Evolutionary conservation across 2,888 invertebrate species (phyloP).

Genomic region (Falcaria lacertinaria): DNA sequence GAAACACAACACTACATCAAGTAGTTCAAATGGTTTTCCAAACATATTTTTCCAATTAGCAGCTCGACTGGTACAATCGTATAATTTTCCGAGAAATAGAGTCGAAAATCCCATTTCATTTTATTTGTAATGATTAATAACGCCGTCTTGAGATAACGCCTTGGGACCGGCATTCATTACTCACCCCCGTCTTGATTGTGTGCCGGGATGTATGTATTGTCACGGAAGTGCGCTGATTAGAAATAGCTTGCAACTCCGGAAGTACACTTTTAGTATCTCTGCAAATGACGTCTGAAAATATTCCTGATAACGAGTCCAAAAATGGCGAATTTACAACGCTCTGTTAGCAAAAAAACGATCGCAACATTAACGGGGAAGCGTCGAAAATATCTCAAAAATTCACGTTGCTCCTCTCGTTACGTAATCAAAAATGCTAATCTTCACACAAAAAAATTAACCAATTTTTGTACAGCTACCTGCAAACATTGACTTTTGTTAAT

Average conservation of each 20-base stretch:
- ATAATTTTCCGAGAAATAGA: constrained; percentile 11
- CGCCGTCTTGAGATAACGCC: constrained; percentile 16
- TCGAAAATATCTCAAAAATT: constrained; percentile 18
- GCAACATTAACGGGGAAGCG: constrained; percentile 8
- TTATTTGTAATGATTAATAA: constrained; percentile 25
- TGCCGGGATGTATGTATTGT: neutral
- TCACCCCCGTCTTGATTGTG: constrained; percentile 1
- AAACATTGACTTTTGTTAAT: constrained; percentile 22
- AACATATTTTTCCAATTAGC: neutral
- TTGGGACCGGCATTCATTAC: constrained; percentile 14
- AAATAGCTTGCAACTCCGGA: too few relatives aligned
- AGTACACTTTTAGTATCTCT: too few relatives aligned
- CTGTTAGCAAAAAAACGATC: neutral
- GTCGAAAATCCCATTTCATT: constrained; percentile 19
- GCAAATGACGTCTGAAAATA: too few relatives aligned
- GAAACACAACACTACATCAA: too few relatives aligned
- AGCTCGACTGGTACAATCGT: neutral
- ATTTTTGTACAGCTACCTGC: constrained; percentile 20
- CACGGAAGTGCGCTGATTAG: too few relatives aligned
- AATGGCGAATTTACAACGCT: neutral
- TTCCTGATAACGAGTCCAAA: too few relatives aligned
- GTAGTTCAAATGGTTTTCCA: too few relatives aligned
- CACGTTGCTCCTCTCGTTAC: constrained; percentile 30
- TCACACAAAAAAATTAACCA: constrained; percentile 39
- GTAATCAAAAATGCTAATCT: constrained; percentile 66